phyloP scores from a whole-genome alignment of 2,888 invertebrate species.

The Neoitamus cyanurus region DNA sequence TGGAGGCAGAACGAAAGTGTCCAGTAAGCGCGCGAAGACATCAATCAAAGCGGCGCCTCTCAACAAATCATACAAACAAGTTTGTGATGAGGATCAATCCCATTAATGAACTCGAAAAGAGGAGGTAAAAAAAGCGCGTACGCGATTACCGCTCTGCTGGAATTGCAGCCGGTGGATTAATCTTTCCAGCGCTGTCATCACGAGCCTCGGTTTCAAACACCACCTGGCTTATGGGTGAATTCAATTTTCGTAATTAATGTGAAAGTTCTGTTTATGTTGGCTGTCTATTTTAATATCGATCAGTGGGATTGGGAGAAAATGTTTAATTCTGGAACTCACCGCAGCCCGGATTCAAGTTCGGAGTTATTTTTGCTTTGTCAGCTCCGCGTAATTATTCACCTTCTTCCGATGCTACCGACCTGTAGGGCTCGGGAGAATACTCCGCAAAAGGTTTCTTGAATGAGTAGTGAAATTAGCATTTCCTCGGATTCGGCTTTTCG shows the following conservation, averaged over 20 bases:
- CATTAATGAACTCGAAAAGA: neutral
- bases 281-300: conserved; percentile 17
- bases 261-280: neutral
- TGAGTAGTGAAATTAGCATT: conserved; percentile 47
- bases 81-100: conserved; percentile 1
- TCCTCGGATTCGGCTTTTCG: neutral
- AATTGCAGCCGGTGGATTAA: neutral
- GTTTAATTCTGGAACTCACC: neutral
- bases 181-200: neutral
- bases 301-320: conserved; percentile 1
- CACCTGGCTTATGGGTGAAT: neutral
- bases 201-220: neutral
- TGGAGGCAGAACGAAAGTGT: neutral
- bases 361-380: neutral
- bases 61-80: conserved; percentile 19
- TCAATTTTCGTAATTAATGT: conserved; percentile 34
- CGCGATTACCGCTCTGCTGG: neutral
- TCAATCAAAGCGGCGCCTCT: conserved; percentile 6
- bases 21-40: neutral
- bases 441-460: neutral
- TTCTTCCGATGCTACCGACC: neutral
- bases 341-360: neutral
- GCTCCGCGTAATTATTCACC: neutral
- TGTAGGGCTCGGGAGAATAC: neutral
- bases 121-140: neutral